phyloP scores from a whole-genome alignment of 2,113 vertebrate genomes.

The Pseudonaja textilis region DNA sequence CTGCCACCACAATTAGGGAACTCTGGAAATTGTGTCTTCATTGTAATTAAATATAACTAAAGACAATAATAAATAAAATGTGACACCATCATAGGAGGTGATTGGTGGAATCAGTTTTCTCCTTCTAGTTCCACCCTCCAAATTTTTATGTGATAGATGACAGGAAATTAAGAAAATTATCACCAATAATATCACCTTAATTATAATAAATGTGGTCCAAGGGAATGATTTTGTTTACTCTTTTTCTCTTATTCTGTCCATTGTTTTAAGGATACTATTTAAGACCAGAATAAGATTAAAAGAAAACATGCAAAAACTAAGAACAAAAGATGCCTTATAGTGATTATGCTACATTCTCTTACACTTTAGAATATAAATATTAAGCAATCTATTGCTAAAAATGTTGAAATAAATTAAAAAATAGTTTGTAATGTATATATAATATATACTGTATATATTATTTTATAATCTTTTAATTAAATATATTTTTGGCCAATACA shows the following conservation, averaged over 20 bases:
- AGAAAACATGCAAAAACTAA: background rate
- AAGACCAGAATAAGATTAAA: background rate
- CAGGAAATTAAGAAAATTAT: background rate
- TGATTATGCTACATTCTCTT: background rate
- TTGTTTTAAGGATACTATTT: background rate
- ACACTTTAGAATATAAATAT: background rate
- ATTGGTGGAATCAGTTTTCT: background rate
- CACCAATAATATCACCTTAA: background rate
- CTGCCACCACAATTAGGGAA: background rate
- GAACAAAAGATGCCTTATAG: background rate
- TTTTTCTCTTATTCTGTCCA: background rate
- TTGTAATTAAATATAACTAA: background rate
- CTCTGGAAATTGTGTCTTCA: background rate
- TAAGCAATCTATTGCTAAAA: background rate
- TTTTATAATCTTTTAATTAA: background rate
- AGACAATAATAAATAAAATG: background rate
- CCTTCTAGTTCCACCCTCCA: background rate
- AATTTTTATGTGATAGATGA: background rate
- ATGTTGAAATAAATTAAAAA: background rate
- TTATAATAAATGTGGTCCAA: background rate
- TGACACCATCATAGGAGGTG: background rate
- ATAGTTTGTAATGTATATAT: background rate
- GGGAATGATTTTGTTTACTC: background rate
- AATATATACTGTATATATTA: background rate
- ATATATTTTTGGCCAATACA: background rate